phyloP scores from a whole-genome alignment of 2,113 vertebrate genomes.

The Mungos mungo region DNA sequence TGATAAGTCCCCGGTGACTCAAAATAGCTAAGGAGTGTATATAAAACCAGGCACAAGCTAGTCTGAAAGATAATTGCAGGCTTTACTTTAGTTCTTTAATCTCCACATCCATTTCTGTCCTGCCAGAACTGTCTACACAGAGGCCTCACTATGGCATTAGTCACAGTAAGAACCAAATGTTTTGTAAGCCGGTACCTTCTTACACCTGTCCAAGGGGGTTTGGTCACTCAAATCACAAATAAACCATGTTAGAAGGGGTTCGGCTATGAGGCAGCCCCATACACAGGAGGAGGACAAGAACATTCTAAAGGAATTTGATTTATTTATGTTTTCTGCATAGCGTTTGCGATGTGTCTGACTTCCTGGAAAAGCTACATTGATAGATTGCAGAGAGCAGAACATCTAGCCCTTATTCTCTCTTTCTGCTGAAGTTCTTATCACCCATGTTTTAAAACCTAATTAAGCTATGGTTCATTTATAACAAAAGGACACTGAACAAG shows the following conservation, averaged over 20 bases:
- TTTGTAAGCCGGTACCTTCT: not conserved
- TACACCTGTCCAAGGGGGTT: not conserved
- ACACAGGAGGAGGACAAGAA: not conserved
- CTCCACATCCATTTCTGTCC: not conserved
- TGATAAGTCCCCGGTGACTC: not conserved
- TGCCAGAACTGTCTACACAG: not conserved
- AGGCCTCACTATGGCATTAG: not conserved
- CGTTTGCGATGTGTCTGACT: not conserved
- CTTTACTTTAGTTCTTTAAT: slow-evolving; percentile 22
- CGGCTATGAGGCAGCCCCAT: not conserved
- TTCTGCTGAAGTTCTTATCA: not conserved
- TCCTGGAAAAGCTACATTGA: not conserved
- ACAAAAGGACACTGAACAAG: not conserved
- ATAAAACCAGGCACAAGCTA: not conserved
- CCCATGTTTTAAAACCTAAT: slow-evolving; percentile 28
- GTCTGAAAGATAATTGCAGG: not conserved
- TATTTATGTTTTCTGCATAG: slow-evolving; percentile 3
- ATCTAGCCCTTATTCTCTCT: not conserved
- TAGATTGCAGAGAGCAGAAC: not conserved
- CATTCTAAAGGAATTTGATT: not conserved
- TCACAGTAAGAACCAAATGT: not conserved
- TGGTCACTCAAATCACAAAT: not conserved
- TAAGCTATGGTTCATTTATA: not conserved
- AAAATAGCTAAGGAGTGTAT: slow-evolving; percentile 28
- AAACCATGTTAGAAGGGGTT: not conserved